Percentiles rank a stretch among this genome's conserved stretches.
These are phyloP conservation scores for Falco novaeseelandiae DNA, from an alignment of 2,797 vertebrate species.

Conservation along the genomic window DNA sequence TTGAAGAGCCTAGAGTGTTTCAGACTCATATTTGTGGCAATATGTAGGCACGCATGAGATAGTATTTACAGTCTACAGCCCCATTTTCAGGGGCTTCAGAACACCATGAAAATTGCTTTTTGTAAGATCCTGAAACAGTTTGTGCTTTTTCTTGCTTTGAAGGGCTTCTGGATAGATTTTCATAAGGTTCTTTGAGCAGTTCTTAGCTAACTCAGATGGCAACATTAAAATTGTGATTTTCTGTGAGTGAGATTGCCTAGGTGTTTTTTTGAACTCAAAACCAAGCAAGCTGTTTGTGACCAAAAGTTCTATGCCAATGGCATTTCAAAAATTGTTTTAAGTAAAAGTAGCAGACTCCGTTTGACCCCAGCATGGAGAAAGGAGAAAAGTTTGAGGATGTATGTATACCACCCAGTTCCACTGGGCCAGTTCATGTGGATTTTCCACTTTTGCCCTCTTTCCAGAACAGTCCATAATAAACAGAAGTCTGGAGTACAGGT, in stretches of 20 bases:
- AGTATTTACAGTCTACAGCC: neutral
- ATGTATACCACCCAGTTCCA: neutral
- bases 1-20: neutral
- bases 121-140: neutral
- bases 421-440: neutral
- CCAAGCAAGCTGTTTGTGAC: neutral
- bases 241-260: neutral
- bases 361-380: neutral
- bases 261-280: neutral
- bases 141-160: neutral
- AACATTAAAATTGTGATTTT: neutral
- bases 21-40: neutral
- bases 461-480: neutral
- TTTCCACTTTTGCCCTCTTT: neutral
- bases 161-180: neutral
- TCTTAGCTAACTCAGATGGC: neutral
- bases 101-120: neutral
- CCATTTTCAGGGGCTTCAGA: neutral
- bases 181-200: neutral
- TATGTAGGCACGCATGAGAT: neutral
- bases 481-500: neutral
- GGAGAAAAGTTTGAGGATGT: neutral
- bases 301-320: neutral
- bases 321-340: neutral
- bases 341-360: neutral